Evolutionary conservation across 2,797 vertebrate species (phyloP).

Genomic region (Amblyraja radiata): DNA sequence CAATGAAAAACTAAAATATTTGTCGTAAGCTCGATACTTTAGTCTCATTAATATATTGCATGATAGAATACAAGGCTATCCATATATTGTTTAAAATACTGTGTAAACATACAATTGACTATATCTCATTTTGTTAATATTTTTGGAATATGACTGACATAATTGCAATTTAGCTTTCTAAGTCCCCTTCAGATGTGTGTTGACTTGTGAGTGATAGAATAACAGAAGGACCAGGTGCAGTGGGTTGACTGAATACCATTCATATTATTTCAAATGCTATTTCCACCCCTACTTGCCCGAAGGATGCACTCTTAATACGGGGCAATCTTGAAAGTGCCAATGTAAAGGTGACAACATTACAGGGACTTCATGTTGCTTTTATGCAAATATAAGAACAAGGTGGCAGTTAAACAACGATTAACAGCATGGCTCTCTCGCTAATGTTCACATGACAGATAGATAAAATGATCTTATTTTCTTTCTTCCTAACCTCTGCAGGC

Average conservation of each 20-base stretch:
- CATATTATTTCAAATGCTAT: background rate
- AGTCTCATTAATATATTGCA: background rate
- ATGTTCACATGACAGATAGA: background rate
- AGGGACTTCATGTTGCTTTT: background rate
- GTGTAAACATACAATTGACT: background rate
- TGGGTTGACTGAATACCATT: background rate
- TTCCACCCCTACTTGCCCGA: background rate
- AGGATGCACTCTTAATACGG: background rate
- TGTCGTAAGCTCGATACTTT: background rate
- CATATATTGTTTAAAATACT: background rate
- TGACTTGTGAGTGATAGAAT: background rate
- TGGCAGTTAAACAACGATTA: background rate
- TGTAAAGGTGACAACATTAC: background rate
- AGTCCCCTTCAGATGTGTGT: background rate
- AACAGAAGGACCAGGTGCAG: background rate
- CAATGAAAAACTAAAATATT: background rate
- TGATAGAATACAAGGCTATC: background rate
- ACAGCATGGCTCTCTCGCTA: background rate
- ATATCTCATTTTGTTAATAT: background rate
- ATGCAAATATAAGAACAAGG: background rate
- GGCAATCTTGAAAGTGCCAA: background rate
- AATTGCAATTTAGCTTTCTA: background rate
- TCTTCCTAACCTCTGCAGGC: background rate
- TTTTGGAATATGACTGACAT: background rate
- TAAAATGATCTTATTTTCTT: background rate